Evolutionary conservation across 2,113 vertebrate genomes (phyloP), one percentile per base, ranked within the genome.

Genomic region (Cryptotis parvus): DNA sequence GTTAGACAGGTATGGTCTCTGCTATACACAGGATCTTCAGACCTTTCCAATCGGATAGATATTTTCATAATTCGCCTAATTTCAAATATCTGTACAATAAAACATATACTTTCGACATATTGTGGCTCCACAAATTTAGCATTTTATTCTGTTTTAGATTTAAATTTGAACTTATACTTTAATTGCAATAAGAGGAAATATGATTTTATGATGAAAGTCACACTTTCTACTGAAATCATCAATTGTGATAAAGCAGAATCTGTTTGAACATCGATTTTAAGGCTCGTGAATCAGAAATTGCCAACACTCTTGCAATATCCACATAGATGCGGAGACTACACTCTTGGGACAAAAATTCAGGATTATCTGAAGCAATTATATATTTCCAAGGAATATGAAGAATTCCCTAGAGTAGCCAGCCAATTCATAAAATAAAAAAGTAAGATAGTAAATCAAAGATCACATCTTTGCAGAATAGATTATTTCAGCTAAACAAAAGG

Each of bases 241-340:
- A 83, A 81, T n/a, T 14, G 72, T 8, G n/a, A 14, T 87, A 58
- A 92, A 66, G 12, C 12, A 55, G 18, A 82, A 75, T 1, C 58
- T 12, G 3, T 75, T 27, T 93, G 76, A 91, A 74, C 63, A 93
- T 45, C 70, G 70, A 39, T 85, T 39, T 88, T 85, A 55, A 85
- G 33, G 5, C 27, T 52, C 86, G 33, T 69, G 41, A 91, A 78
- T 31, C 9, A 37, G 0, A 29, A 22, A 80, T 87, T 58, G n/a
- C 70, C 26, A 73, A 66, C 79, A 73, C 76, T 77, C 15, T 8
- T 66, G 29, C 4, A 49, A 5, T 7, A 43, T 55, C 24, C 4
- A 37, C 4, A 69, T 1, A 2, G 20, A 5, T 65, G 4, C 7
- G 45, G 29, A 72, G 12, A 89, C 16, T 82, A 41, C 29, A 69